A percentile compares a stretch with the other conserved stretches of the same genome.
Conservation (phyloP, 2,113 vertebrate genomes). For the Picathartes gymnocephalus region DNA sequence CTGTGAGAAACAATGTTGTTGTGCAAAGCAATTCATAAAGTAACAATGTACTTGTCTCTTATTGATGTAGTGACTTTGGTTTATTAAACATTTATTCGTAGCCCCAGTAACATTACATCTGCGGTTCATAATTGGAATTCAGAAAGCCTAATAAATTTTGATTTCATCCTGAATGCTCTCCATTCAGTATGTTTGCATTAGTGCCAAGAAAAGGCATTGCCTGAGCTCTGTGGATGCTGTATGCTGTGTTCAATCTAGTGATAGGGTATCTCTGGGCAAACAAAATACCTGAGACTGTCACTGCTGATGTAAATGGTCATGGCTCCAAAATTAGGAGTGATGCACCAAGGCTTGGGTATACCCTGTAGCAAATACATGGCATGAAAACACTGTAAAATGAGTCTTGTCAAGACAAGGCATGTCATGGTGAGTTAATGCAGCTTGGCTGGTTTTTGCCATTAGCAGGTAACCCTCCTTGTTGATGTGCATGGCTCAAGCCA, state of each 20-base stretch:
- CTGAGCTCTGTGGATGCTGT: neutral
- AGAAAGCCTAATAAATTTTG: constrained; percentile 35
- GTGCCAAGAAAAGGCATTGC: neutral
- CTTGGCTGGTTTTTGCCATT: neutral
- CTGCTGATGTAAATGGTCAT: neutral
- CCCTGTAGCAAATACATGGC: neutral
- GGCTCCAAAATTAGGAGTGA: neutral
- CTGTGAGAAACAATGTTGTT: neutral
- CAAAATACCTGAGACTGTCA: neutral
- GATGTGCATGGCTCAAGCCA: neutral
- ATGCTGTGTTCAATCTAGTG: fast-evolving
- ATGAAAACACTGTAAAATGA: neutral
- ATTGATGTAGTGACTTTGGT: neutral
- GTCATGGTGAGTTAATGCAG: neutral
- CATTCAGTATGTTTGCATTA: neutral
- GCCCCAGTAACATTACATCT: neutral
- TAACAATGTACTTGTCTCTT: neutral
- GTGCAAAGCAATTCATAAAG: neutral
- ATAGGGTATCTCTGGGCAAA: neutral
- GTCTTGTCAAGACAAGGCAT: neutral
- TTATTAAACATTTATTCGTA: constrained; percentile 34
- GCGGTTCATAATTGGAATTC: constrained; percentile 33
- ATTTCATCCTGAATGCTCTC: constrained; percentile 3
- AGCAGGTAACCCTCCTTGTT: neutral
- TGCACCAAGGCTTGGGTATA: neutral